Evolutionary conservation across 2,797 vertebrate species (phyloP), one percentile per base, ranked within the genome.

Genomic region (Tympanoctomys barrerae): DNA sequence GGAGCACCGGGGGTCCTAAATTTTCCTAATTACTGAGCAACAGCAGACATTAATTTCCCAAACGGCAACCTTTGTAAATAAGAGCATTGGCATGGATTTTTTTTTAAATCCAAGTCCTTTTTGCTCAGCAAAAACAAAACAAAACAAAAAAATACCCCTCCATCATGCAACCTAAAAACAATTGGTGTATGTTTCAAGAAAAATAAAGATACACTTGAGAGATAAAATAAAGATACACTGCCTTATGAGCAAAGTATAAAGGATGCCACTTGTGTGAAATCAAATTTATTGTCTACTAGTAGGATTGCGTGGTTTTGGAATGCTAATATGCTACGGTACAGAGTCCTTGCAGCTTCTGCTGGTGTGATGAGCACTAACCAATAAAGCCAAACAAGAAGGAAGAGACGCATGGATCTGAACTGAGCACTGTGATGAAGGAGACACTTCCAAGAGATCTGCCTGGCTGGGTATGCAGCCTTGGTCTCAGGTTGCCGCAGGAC

Each of bases 21-120:
- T 95, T 96, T 95, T 84, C 90, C 95, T 97, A 90, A 95, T 97
- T 97, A 97, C 95, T 64, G 96, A 88, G 77, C 93, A 91, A 85
- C 80, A 91, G 90, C 93, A 97, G 98, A 73, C 96, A 62, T 94
- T 96, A 94, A 96, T 96, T 94, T 92, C 93, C 94, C 96, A 84
- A 93, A 95, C 0, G 66, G 90, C 94, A 95, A 70, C 97, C 95
- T 96, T 80, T 96, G 97, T 97, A 94, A 94, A 97, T 91, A 95
- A 96, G 94, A 84, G 75, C 91, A 80, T 59, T 24, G n/a, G 88
- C 46, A 11, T 13, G 83, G 71, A 90, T 77, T 93, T 90, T 97
- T 88, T 93, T 54, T 52, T 12, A 11, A 52, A 90, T 93, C 80
- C 75, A 87, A 66, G 80, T 75, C 57, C 90, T 93, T 92, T 94